Percentiles rank a stretch among this genome's conserved stretches.
Evolutionary conservation across 2,113 vertebrate species (phyloP).

Genomic region (Syngnathus typhle): DNA sequence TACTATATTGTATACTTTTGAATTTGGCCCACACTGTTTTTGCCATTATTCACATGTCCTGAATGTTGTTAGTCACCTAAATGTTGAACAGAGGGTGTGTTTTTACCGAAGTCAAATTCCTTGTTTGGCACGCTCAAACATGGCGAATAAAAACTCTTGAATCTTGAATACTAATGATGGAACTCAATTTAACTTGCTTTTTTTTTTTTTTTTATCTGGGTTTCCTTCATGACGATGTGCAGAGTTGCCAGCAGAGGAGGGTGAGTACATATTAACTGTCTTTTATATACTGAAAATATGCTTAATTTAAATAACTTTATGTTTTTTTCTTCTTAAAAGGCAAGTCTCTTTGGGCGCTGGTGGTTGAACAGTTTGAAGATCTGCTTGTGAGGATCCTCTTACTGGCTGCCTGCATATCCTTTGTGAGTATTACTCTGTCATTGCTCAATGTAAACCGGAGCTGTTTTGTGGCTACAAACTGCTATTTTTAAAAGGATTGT

Average conservation of each 20-base stretch:
- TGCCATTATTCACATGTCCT: no score
- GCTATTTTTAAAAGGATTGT: neutral
- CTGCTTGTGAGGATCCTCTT: constrained; percentile 96
- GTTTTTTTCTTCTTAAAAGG: constrained; percentile 60
- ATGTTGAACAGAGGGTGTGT: no score
- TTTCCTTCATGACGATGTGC: constrained; percentile 50
- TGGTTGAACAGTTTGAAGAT: constrained; percentile 97
- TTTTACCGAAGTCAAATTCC: no score
- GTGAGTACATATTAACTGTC: constrained; percentile 61
- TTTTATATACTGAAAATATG: neutral
- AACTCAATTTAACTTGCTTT: constrained; percentile 13
- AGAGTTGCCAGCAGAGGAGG: constrained; percentile 96
- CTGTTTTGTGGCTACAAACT: neutral
- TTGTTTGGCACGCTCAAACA: no score
- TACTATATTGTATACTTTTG: neutral
- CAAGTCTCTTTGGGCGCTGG: constrained; percentile 92
- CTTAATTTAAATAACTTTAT: neutral
- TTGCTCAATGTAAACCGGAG: neutral
- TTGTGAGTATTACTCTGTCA: constrained; percentile 79
- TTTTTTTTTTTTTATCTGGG: constrained; percentile 39
- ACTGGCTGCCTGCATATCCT: constrained; percentile 97
- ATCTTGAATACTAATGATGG: constrained; percentile 1
- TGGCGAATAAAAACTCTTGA: no score
- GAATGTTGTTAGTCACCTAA: no score
- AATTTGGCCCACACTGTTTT: no score